Base-by-base conservation (phyloP, 1,140 invertebrate species). In the Octopus sinensis region DNA sequence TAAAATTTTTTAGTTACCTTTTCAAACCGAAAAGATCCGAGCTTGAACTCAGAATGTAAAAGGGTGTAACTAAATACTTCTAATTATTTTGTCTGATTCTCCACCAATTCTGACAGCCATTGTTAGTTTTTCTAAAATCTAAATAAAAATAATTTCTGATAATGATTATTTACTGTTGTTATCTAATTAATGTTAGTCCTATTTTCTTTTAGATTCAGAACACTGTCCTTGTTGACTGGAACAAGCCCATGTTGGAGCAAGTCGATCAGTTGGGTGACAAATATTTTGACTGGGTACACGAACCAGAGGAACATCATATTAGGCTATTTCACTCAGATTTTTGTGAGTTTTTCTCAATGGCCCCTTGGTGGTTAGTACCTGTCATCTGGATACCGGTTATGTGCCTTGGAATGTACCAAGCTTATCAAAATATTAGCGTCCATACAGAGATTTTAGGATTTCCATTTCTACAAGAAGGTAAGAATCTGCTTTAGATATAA, bases 281-380 rank as follows among this genome's bases (percentile, higher is more conserved):
- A n/a, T 92, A 92, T 81, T 90, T 89, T 86, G 88, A 87, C 12
- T 92, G 91, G 91, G 90, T 91, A 73, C 91, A 92, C 85, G 86
- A 90, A 77, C 91, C 91, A 5, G 90, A 88, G 23, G 91, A 92
- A 79, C 87, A 86, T 43, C 86, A 88, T 9, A 79, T 92, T 9
- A 84, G 91, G 13, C 85, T 91, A 6, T 91, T 92, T 80, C 78
- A 90, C 9, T 91, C 90, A 2, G 88, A 91, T 84, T 82, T 92
- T 77, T 82, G 88, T n/a, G 91, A 92, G 83, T 86, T 81, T 75
- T 87, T 91, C 75, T 90, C 90, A n/a, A 86, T 86, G 76, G 89
- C 89, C 80, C 82, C 86, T 2, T 92, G 91, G 91, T 92, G 87
- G 85, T 80, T 91, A 43, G 87, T 92, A 30, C 91, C 91, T 9